Base-by-base conservation (phyloP, 1,140 invertebrate genomes). In the Meloidogyne exigua region DNA sequence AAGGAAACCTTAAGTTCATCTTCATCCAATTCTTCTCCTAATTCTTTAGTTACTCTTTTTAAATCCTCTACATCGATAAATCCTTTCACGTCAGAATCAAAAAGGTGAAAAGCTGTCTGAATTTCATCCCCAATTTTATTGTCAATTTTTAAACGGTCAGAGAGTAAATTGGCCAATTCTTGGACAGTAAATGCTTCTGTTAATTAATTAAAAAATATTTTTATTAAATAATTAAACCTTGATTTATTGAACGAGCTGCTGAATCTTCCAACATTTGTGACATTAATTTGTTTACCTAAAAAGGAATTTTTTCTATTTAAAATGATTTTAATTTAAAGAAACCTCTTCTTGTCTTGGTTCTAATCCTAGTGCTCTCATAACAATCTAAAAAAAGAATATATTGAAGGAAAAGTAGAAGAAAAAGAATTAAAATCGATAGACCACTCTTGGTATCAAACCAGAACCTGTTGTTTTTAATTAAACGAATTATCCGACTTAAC, bases 31-130 rank as follows among this genome's bases (percentile, higher is more conserved):
- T 72, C 68, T 72, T 81, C 80, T 25, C 79, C 79, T 11, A 81
- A 66, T 72, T 81, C 80, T 65, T 77, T 68, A 15, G 75, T 57
- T 28, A 81, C 69, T 26, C 69, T 44, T 62, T 79, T 82, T 44
- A 81, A 42, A 63, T 81, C 80, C 18, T 72, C 69, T 28, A 81
- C 23, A 65, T 78, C 68, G 23, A 81, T 81, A 67, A 73, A 81
- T 3, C 80, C 80, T 42, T 81, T 81, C 7, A 57, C 65, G 25
- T 76, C 49, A n/a, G 75, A 69, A 66, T 81, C 80, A 69, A 81
- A 81, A n/a, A 81, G 64, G 36, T 76, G 25, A 73, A 81, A 81
- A 36, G 80, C 80, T 25, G 72, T 81, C n/a, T 68, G 28, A 42
- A 81, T 82, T 65, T 81, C 80, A 28, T 75, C 49, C 15, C 67